Evolutionary conservation across 2,888 invertebrate species (phyloP).

Genomic region (Synanthedon andrenaeformis): DNA sequence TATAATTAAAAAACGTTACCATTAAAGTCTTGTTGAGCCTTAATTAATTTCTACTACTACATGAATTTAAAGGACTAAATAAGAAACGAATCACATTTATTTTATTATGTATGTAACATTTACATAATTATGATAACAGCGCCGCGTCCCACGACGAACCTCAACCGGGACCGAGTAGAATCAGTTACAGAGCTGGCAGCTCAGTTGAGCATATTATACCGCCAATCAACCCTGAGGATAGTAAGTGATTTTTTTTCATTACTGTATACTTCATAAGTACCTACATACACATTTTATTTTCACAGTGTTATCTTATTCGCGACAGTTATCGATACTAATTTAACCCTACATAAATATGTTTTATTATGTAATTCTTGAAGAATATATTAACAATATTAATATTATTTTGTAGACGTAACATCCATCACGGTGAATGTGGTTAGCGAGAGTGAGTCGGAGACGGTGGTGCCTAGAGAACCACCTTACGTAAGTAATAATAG

Average conservation of each 20-base stretch:
- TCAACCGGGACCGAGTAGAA: conserved; percentile 19
- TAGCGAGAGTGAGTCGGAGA: conserved; percentile 36
- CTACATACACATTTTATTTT: background rate
- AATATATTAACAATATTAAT: too few relatives aligned
- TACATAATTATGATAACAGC: conserved; percentile 14
- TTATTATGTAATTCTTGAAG: too few relatives aligned
- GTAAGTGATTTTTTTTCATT: conserved; percentile 13
- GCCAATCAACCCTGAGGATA: conserved; percentile 26
- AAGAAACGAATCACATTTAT: too few relatives aligned
- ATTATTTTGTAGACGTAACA: conserved; percentile 20
- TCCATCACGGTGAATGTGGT: conserved; percentile 43
- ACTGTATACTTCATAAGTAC: background rate
- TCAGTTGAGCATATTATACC: conserved; percentile 38
- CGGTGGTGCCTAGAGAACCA: conserved; percentile 14
- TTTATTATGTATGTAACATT: too few relatives aligned
- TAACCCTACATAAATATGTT: too few relatives aligned
- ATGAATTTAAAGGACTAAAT: too few relatives aligned
- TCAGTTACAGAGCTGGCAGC: conserved; percentile 23
- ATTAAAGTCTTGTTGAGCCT: too few relatives aligned
- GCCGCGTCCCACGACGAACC: conserved; percentile 45
- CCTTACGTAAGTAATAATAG: too few relatives aligned
- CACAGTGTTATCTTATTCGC: background rate
- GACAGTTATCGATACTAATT: too few relatives aligned
- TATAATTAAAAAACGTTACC: too few relatives aligned
- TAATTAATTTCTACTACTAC: too few relatives aligned